phyloP scores from a whole-genome alignment of 2,888 invertebrate genomes.

The Phengaris alcon region DNA sequence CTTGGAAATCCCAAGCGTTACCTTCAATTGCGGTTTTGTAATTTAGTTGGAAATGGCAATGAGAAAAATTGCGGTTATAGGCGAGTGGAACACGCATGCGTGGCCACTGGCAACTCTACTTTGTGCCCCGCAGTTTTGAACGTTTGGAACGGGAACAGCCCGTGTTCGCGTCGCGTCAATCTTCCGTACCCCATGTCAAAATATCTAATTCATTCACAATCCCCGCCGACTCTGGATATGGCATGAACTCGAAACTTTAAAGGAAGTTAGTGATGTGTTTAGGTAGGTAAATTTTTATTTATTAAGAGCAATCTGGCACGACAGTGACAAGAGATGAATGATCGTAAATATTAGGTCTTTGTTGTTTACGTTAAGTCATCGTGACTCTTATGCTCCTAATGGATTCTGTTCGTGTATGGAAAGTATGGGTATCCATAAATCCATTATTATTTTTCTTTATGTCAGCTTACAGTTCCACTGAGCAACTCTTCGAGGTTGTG shows the following conservation, averaged over 20 bases:
- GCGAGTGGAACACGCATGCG: slow-evolving; percentile 51
- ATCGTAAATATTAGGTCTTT: slow-evolving; percentile 61
- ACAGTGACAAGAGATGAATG: slow-evolving; percentile 61
- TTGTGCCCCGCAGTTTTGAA: slow-evolving; percentile 55
- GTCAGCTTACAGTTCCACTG: slow-evolving; percentile 1
- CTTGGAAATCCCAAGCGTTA: slow-evolving; percentile 58
- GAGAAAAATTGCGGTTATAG: slow-evolving; percentile 63
- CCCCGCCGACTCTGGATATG: slow-evolving; percentile 41
- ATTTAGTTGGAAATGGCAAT: slow-evolving; percentile 62
- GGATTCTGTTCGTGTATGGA: slow-evolving; percentile 43
- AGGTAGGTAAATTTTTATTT: slow-evolving; percentile 45
- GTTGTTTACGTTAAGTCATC: slow-evolving; percentile 48
- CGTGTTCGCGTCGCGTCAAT: slow-evolving; percentile 43
- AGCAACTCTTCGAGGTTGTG: background rate
- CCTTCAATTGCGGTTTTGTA: slow-evolving; percentile 68
- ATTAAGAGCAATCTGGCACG: slow-evolving; percentile 50
- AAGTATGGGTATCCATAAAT: slow-evolving; percentile 27
- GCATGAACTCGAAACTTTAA: slow-evolving; percentile 36
- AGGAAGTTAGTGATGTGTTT: slow-evolving; percentile 44
- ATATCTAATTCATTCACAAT: slow-evolving; percentile 68
- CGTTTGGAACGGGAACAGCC: slow-evolving; percentile 48
- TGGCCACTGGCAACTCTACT: slow-evolving; percentile 40
- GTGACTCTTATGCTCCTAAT: slow-evolving; percentile 47
- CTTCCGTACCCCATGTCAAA: slow-evolving; percentile 55
- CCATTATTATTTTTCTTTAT: slow-evolving; percentile 22